Conservation (phyloP, 2,888 invertebrate species). For the Ennomos fuscantarius region DNA sequence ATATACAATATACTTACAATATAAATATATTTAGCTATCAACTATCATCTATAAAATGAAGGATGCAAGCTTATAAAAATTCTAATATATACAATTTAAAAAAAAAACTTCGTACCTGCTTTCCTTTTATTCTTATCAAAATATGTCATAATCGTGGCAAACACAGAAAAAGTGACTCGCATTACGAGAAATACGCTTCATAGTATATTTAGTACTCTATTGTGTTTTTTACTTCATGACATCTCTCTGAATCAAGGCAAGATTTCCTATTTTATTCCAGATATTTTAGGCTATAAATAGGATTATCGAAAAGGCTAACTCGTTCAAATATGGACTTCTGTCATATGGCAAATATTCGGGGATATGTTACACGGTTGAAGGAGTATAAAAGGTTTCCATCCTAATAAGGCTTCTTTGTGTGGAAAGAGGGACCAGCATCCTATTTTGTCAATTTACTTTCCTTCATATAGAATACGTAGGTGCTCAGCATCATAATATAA, state of each 20-base stretch:
- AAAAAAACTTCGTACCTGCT: no score
- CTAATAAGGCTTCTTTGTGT: conserved; percentile 26
- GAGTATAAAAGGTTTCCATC: conserved; percentile 15
- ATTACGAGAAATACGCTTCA: no score
- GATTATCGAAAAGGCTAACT: conserved; percentile 1
- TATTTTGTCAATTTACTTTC: conserved; percentile 26
- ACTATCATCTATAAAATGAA: no score
- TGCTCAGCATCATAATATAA: not conserved
- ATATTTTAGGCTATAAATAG: not conserved
- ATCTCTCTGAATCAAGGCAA: not conserved
- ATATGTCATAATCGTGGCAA: no score
- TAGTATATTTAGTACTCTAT: no score
- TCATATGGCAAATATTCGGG: conserved; percentile 14
- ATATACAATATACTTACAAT: no score
- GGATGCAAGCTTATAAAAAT: no score
- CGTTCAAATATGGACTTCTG: conserved; percentile 6
- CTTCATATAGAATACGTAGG: conserved; percentile 16
- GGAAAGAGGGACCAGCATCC: conserved; percentile 5
- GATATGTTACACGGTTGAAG: conserved; percentile 17
- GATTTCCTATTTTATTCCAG: not conserved
- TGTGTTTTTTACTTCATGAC: no score
- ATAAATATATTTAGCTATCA: no score
- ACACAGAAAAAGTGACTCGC: no score
- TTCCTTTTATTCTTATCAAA: no score
- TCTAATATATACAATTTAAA: no score